Percentiles rank a stretch among this genome's conserved stretches.
Evolutionary conservation across 2,888 invertebrate genomes (phyloP).

Genomic region (Creontiades dilutus): DNA sequence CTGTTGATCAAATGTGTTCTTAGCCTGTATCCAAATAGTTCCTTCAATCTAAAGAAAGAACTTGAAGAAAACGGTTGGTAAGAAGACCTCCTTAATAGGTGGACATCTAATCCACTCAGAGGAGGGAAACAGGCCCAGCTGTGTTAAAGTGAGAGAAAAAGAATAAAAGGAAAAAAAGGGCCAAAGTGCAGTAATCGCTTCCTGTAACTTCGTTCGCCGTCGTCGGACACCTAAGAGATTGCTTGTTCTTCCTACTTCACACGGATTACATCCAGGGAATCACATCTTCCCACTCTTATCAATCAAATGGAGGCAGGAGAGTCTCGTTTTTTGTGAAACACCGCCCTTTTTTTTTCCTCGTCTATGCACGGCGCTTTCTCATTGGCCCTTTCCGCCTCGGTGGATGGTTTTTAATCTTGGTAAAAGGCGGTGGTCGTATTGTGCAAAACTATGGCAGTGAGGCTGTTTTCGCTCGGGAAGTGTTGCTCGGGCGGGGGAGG

Average conservation of each 20-base stretch:
- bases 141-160: not conserved
- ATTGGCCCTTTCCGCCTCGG: conserved; percentile 11
- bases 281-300: conserved; percentile 6
- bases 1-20: too few species aligned
- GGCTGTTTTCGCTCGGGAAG: not conserved
- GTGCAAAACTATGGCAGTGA: not conserved
- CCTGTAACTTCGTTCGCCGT: conserved; percentile 30
- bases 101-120: conserved; percentile 21
- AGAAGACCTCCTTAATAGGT: conserved; percentile 16
- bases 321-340: not conserved
- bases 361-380: conserved; percentile 15
- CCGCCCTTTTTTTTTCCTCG: not conserved
- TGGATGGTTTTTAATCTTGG: conserved; percentile 28
- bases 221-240: conserved; percentile 39
- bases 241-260: conserved; percentile 39
- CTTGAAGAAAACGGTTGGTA: not conserved
- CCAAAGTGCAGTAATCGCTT: conserved; percentile 40
- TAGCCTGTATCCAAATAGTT: not conserved
- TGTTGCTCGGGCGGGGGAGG: not conserved
- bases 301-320: conserved; percentile 3
- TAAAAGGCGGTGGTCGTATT: conserved; percentile 26
- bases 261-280: conserved; percentile 32
- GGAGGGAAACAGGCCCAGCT: conserved; percentile 12
- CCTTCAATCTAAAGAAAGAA: not conserved
- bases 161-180: conserved; percentile 4